These are phyloP conservation scores for Litoditis marina DNA, from an alignment of 2,888 invertebrate genomes.

Conservation along the genomic window DNA sequence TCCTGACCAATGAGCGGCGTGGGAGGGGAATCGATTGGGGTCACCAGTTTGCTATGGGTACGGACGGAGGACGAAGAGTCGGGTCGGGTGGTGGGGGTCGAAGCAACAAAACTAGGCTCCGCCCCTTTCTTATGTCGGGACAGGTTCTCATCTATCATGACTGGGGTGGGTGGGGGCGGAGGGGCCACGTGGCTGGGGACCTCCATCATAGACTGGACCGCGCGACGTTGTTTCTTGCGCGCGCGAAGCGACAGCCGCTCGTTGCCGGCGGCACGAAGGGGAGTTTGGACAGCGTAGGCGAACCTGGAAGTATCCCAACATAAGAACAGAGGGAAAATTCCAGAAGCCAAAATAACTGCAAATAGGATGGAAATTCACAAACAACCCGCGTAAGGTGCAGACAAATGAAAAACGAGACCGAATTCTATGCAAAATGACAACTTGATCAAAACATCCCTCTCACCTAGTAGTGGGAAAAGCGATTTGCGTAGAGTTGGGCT, in stretches of 20 bases:
- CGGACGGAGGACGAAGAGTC: neutral
- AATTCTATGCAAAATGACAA: neutral
- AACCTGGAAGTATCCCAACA: constrained; percentile 6
- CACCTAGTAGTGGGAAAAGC: constrained; percentile 44
- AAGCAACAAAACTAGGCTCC: too few species aligned
- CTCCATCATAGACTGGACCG: neutral
- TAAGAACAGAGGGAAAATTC: neutral
- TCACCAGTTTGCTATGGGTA: neutral
- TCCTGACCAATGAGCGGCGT: too few species aligned
- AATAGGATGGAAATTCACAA: constrained; percentile 10
- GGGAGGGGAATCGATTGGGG: constrained; percentile 2
- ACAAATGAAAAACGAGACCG: neutral
- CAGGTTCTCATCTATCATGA: neutral
- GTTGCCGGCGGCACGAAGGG: neutral
- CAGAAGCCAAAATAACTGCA: neutral
- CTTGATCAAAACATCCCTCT: neutral
- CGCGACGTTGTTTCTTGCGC: constrained; percentile 10
- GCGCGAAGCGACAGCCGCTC: constrained; percentile 15
- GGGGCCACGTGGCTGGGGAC: neutral
- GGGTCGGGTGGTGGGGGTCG: too few species aligned
- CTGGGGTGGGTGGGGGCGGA: too few species aligned
- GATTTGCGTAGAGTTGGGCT: constrained; percentile 24
- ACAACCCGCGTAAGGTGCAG: neutral
- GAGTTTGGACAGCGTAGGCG: constrained; percentile 6
- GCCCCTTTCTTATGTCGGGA: too few species aligned